phyloP scores from a whole-genome alignment of 2,797 vertebrate species.

The Acrocephalus scirpaceus region DNA sequence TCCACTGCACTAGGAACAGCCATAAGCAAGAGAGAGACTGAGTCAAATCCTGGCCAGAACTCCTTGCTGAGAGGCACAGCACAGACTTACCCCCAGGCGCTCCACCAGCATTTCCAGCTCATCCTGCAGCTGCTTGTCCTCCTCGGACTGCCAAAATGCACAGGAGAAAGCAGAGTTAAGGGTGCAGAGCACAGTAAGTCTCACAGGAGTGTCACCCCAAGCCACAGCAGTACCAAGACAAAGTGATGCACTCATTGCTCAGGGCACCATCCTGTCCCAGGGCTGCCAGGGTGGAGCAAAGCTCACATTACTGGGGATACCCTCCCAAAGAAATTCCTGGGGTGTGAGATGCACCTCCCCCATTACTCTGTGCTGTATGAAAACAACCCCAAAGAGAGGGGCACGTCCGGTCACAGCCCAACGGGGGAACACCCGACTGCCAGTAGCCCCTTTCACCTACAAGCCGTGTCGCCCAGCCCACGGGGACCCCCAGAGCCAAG shows the following conservation, averaged over 20 bases:
- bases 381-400: neutral
- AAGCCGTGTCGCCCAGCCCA: no score
- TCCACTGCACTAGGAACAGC: neutral
- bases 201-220: neutral
- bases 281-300: neutral
- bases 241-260: neutral
- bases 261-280: neutral
- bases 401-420: neutral
- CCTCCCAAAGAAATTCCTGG: rapidly evolving
- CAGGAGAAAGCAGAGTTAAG: neutral
- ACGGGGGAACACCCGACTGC: no score
- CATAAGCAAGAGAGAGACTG: rapidly evolving
- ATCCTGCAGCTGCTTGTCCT: constrained; percentile 91
- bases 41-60: neutral
- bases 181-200: no score
- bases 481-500: neutral
- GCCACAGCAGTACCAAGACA: rapidly evolving
- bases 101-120: constrained; percentile 93
- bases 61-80: neutral
- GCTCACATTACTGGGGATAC: no score
- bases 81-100: constrained; percentile 83
- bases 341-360: neutral
- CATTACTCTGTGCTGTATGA: no score
- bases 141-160: constrained; percentile 81
- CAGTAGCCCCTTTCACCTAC: neutral